Evolutionary conservation across 2,113 vertebrate genomes (phyloP), one percentile per base, ranked within the genome.

Genomic region (Butorides virescens): DNA sequence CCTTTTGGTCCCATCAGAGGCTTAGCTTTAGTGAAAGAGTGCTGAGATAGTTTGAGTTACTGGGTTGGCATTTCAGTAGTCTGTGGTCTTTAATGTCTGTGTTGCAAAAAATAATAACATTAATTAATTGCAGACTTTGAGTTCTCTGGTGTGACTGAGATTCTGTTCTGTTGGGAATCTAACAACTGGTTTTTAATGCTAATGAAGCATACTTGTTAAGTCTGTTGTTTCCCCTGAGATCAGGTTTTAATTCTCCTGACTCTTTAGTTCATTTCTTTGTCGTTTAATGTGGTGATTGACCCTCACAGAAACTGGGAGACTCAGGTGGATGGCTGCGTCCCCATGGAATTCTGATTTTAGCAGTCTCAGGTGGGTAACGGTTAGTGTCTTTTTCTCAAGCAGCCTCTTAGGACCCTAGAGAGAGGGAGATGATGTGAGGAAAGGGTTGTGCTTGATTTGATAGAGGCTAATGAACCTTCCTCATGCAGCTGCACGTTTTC

Each of bases 221-320:
- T 65, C 63, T 36, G 22, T 70, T 87, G 13, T 83, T 91, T 72
- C 16, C 86, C 50, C 73, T 7, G 34, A 81, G 82, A 47, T 52
- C 6, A 18, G 66, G 23, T 66, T 77, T 94, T 89, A 84, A 87
- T 88, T 94, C 80, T 92, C 73, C 61, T 23, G 44, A 65, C 39
- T 80, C 50, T 94, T 94, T 44, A 36, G 68, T 94, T 92, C 11
- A 85, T 70, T 93, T 93, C 22, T 89, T 70, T 88, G 75, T 72
- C 25, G 88, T 86, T 90, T 88, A 63, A 74, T 46, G 44, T 76
- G 70, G 13, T 73, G 71, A 66, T 88, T 74, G 55, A 66, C 55
- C 56, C 37, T 77, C 15, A 13, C 1, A 44, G 79, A 61, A 91
- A 32, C 47, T 47, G 68, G 63, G 78, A 89, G 86, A 76, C 52